These are phyloP conservation scores for Drosophila paulistorum DNA, from an alignment of 1,140 invertebrate species.

Conservation along the genomic window DNA sequence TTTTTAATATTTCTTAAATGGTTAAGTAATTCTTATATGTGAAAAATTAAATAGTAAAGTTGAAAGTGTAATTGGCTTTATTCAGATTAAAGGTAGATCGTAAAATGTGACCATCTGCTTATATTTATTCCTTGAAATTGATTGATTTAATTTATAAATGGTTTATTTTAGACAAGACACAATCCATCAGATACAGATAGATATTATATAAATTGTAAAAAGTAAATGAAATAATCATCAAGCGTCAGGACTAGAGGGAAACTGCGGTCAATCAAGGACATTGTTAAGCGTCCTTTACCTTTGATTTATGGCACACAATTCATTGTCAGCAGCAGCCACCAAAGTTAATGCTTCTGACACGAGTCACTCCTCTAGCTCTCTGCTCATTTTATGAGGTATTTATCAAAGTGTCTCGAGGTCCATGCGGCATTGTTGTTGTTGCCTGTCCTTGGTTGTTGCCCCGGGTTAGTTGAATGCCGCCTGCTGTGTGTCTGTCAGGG, in stretches of 20 bases:
- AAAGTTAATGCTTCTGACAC: conserved; percentile 54
- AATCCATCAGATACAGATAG: too few relatives aligned
- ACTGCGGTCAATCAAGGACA: conserved; percentile 62
- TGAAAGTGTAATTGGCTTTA: too few relatives aligned
- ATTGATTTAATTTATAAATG: too few relatives aligned
- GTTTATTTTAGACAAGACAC: too few relatives aligned
- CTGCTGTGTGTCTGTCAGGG: conserved; percentile 53
- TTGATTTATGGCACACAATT: conserved; percentile 57
- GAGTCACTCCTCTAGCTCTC: conserved; percentile 30
- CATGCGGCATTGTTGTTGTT: conserved; percentile 4
- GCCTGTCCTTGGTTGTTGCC: conserved; percentile 38
- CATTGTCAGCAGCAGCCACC: conserved; percentile 48
- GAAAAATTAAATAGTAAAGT: too few relatives aligned
- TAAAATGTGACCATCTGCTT: too few relatives aligned
- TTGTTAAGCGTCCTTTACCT: conserved; percentile 40
- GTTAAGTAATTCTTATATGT: too few relatives aligned
- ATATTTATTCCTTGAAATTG: too few relatives aligned
- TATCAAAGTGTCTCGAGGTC: conserved; percentile 54
- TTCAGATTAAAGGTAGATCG: too few relatives aligned
- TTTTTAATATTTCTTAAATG: too few relatives aligned
- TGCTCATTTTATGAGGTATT: conserved; percentile 63
- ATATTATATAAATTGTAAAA: conserved; percentile 21
- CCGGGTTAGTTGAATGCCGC: conserved; percentile 27
- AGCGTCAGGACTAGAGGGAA: conserved; percentile 2
- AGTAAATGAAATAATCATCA: conserved; percentile 17